These are phyloP conservation scores for Eleutherodactylus coqui DNA, from an alignment of 2,797 vertebrate genomes.

Conservation along the genomic window DNA sequence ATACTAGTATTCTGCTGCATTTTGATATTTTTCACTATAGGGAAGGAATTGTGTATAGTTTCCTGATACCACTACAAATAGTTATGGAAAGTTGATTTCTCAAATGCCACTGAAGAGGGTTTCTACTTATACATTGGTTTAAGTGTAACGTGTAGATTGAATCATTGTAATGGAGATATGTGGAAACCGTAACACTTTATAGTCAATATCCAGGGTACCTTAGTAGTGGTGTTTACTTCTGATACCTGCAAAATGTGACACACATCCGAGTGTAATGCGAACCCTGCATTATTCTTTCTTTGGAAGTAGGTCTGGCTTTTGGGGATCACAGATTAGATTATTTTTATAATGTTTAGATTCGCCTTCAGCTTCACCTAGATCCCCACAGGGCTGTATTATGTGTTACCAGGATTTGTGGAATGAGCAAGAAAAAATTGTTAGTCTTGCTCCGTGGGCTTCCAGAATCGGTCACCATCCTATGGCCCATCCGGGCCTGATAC, in stretches of 20 bases:
- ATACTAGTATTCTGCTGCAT: not conserved
- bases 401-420: not conserved
- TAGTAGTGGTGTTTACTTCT: slow-evolving; percentile 2
- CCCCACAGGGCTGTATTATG: not conserved
- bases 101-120: not conserved
- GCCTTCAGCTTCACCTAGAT: not conserved
- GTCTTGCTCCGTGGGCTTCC: no score
- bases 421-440: not conserved
- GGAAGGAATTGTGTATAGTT: not conserved
- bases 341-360: not conserved
- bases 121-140: not conserved
- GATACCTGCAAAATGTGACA: slow-evolving; percentile 11
- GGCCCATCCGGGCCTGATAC: not conserved
- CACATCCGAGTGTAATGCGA: not conserved
- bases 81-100: not conserved
- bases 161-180: not conserved
- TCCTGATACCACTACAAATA: not conserved
- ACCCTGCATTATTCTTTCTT: not conserved
- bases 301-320: not conserved
- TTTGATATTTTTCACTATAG: slow-evolving; percentile 12
- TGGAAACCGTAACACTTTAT: not conserved
- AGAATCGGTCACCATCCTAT: not conserved
- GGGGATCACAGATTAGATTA: not conserved
- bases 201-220: slow-evolving; percentile 7
- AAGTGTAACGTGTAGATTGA: not conserved